Base-by-base conservation (phyloP, 2,888 invertebrate species). In the Marasmarcha lunaedactyla region DNA sequence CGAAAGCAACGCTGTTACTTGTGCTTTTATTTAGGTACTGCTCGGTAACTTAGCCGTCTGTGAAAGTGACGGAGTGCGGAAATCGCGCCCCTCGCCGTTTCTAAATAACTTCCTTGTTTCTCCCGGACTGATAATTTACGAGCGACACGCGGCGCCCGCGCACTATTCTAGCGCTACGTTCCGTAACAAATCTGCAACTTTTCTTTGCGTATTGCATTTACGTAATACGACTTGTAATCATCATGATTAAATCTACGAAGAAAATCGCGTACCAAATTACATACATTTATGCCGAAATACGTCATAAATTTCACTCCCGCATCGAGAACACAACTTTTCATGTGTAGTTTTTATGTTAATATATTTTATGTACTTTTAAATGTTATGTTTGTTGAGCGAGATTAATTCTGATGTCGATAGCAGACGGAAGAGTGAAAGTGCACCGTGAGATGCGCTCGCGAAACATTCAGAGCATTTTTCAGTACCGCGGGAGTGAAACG, bases 401-500 rank as follows among this genome's bases (percentile, higher is more conserved):
- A 20, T 5, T 3, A 20, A 20, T 20, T 20, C 7, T 20, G 7
- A 20, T 20, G 20, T 7, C 7, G 20, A 20, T 20, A n/a, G 30
- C 4, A 62, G 63, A 62, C 57, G 57, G 56, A 69, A 57, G 62
- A 72, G 79, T 77, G 79, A 79, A 81, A 78, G 78, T 76, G 73
- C 73, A 77, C 66, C 64, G 60, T 56, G 57, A 56, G 51, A 55
- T 63, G 70, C 71, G 67, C 57, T 50, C 49, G 63, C 66, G 67
- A 63, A 61, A 59, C 65, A 70, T 74, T 77, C 67, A 68, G 72
- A 71, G 53, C 66, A 77, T 71, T 78, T 79, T 83, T 79, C 81
- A 78, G 79, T 63, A 58, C 57, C 59, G 63, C 65, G 61, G 70
- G 4, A 67, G 71, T 71, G 76, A 77, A 76, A 71, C 71, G 70